These are phyloP conservation scores for Sebastes nivosus DNA, from an alignment of 2,797 vertebrate genomes.

Conservation along the genomic window DNA sequence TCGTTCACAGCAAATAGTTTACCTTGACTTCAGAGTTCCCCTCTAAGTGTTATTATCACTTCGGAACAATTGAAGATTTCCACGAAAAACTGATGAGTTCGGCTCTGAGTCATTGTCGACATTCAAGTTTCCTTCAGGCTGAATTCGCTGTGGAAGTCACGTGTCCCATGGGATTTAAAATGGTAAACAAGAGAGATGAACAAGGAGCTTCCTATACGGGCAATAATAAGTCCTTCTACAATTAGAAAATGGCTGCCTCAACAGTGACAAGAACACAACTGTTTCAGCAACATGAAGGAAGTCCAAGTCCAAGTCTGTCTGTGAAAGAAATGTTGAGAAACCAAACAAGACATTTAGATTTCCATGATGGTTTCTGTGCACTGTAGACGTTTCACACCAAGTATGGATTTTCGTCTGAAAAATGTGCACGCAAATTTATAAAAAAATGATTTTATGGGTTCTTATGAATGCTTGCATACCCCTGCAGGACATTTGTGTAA, in stretches of 20 bases:
- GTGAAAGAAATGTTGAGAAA: background rate
- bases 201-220: background rate
- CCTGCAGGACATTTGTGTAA: too few relatives aligned
- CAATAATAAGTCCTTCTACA: background rate
- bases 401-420: too few relatives aligned
- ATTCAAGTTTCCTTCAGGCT: background rate
- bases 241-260: background rate
- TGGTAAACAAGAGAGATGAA: background rate
- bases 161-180: slow-evolving; percentile 1
- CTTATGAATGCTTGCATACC: too few relatives aligned
- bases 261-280: background rate
- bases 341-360: background rate
- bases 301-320: background rate
- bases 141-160: background rate
- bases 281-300: background rate
- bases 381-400: background rate
- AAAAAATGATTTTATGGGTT: too few relatives aligned
- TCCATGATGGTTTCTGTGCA: background rate
- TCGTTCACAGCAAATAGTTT: slow-evolving; percentile 53
- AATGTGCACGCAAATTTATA: too few relatives aligned
- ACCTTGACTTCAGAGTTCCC: slow-evolving; percentile 56
- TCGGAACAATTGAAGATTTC: slow-evolving; percentile 15
- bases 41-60: slow-evolving; percentile 10
- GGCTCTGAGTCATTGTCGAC: background rate
- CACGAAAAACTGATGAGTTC: slow-evolving; percentile 4